A percentile compares a stretch with the other conserved stretches of the same genome.
Evolutionary conservation across 2,888 invertebrate genomes (phyloP).

Genomic region (Rotaria socialis): DNA sequence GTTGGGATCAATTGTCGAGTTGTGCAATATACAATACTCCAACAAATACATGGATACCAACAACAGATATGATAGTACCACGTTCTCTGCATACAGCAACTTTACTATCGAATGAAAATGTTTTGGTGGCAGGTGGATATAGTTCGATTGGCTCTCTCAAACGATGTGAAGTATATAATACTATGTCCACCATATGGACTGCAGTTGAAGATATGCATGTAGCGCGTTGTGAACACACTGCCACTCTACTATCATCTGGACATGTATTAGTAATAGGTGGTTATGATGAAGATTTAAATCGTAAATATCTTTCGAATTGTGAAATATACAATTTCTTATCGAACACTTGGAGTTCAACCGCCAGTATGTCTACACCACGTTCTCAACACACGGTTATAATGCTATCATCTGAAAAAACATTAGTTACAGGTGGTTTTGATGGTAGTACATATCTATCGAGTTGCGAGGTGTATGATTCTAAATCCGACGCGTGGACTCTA

Average conservation of each 20-base stretch:
- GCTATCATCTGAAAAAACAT: not conserved
- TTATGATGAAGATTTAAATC: not conserved
- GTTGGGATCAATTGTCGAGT: not conserved
- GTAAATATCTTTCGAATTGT: not conserved
- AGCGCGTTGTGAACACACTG: not conserved
- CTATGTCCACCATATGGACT: not conserved
- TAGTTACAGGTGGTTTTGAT: not conserved
- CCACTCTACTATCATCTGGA: not conserved
- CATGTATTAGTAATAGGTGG: not conserved
- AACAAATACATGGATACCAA: not conserved
- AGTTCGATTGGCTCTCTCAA: accelerated
- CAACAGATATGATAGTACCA: not conserved
- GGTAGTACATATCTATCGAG: not conserved
- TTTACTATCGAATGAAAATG: not conserved
- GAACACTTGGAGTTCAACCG: not conserved
- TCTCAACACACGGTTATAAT: not conserved
- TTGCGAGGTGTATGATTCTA: not conserved
- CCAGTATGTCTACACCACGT: not conserved
- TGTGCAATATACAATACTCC: not conserved
- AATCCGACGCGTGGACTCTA: not conserved
- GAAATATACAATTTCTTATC: not conserved
- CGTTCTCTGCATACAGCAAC: not conserved
- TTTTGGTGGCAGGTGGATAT: not conserved
- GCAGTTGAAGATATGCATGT: not conserved
- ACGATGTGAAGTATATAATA: not conserved